A percentile compares a stretch with the other conserved stretches of the same genome.
Evolutionary conservation across 2,113 vertebrate genomes (phyloP).

Genomic region (Cryptoleucopteryx plumbea): DNA sequence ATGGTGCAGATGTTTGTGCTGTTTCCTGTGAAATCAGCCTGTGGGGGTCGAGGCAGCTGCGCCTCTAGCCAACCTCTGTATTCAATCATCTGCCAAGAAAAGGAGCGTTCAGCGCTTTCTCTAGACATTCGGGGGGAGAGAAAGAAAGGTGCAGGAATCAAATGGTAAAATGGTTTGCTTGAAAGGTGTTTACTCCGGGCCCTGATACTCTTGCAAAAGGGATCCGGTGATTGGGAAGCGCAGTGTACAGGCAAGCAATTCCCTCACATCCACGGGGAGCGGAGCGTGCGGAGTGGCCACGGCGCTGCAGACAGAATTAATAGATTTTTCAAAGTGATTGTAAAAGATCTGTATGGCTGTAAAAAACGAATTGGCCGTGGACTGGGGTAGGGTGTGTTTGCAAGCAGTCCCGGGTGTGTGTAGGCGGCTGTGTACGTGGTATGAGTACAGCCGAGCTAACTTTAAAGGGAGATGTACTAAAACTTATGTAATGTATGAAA

Average conservation of each 20-base stretch:
- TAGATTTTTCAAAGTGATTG: rapidly evolving
- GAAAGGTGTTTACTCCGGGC: background rate
- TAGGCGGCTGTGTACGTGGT: background rate
- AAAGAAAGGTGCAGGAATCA: background rate
- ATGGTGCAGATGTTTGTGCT: constrained; percentile 5
- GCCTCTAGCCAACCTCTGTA: background rate
- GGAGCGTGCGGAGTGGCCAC: rapidly evolving
- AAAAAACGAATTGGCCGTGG: background rate
- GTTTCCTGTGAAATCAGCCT: background rate
- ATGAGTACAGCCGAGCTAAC: background rate
- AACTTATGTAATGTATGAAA: background rate
- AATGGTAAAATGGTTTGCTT: rapidly evolving
- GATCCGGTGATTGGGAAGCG: background rate
- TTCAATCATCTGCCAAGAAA: background rate
- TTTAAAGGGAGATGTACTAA: background rate
- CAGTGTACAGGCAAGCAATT: rapidly evolving
- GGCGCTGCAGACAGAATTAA: background rate
- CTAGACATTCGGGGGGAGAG: rapidly evolving
- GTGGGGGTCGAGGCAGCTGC: background rate
- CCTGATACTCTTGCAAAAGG: background rate
- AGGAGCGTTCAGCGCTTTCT: background rate
- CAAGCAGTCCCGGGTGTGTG: background rate
- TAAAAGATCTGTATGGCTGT: background rate
- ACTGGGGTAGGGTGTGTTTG: background rate
- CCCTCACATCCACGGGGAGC: rapidly evolving